Percentiles rank a stretch among this genome's conserved stretches.
Conservation (phyloP, 2,113 vertebrate species). For the Vanacampus margaritifer region DNA sequence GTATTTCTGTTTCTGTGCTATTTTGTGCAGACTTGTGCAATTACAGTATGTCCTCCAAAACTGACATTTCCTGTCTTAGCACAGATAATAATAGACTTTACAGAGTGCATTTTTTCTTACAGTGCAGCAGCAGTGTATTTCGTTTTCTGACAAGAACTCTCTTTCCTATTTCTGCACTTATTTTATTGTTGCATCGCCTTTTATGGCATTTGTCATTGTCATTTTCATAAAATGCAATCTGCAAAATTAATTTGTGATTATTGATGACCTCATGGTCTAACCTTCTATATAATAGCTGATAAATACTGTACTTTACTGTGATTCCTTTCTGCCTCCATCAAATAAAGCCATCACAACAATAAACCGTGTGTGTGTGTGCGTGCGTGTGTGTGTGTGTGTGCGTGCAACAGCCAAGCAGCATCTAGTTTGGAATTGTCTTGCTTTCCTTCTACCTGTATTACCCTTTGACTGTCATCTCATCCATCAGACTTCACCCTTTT, state of each 20-base stretch:
- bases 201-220: too few relatives aligned
- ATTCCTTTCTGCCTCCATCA: neutral
- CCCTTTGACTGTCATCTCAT: neutral
- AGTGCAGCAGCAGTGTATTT: too few relatives aligned
- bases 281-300: neutral
- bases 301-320: neutral
- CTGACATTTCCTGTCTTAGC: too few relatives aligned
- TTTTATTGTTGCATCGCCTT: too few relatives aligned
- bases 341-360: neutral
- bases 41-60: too few relatives aligned
- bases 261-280: neutral
- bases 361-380: neutral
- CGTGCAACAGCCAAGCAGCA: neutral
- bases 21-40: too few relatives aligned
- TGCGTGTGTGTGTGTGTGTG: too few relatives aligned
- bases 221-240: neutral
- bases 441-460: neutral
- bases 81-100: too few relatives aligned
- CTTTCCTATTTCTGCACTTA: too few relatives aligned
- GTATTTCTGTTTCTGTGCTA: too few relatives aligned
- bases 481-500: neutral
- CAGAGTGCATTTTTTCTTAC: too few relatives aligned
- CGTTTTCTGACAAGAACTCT: too few relatives aligned
- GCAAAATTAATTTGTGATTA: neutral
- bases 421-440: neutral